A percentile compares a stretch with the other conserved stretches of the same genome.
Conservation (phyloP, 2,888 invertebrate genomes). For the Laspeyria flexula region DNA sequence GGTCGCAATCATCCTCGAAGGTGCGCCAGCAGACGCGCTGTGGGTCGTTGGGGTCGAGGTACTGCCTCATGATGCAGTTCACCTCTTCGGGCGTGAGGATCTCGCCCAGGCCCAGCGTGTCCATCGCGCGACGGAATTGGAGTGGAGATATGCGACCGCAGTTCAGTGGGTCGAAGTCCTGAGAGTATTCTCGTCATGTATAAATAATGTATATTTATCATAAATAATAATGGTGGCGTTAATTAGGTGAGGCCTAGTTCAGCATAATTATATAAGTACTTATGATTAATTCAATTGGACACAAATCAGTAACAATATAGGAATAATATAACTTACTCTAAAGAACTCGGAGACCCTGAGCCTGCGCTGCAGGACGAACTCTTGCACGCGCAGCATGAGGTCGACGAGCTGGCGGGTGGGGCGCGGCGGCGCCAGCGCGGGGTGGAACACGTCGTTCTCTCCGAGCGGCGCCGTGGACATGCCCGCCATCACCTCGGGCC, state of each 20-base stretch:
- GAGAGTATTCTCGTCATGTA: background rate
- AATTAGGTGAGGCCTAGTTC: too few relatives aligned
- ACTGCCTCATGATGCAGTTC: constrained; percentile 87
- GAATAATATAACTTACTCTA: constrained; percentile 63
- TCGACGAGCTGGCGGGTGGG: constrained; percentile 82
- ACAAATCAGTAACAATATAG: too few relatives aligned
- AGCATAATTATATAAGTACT: too few relatives aligned
- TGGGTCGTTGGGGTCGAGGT: constrained; percentile 90
- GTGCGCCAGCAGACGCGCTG: constrained; percentile 90
- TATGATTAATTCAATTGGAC: too few relatives aligned
- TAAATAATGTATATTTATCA: too few relatives aligned
- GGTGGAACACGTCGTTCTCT: constrained; percentile 87
- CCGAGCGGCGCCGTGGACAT: constrained; percentile 70
- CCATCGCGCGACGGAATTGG: constrained; percentile 90
- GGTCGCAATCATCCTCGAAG: constrained; percentile 92
- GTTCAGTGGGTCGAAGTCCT: constrained; percentile 90
- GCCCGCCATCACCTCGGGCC: constrained; percentile 88
- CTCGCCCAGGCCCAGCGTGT: constrained; percentile 87
- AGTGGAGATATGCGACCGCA: constrained; percentile 89
- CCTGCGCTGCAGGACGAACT: constrained; percentile 87
- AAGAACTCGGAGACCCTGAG: constrained; percentile 90
- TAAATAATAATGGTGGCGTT: too few relatives aligned
- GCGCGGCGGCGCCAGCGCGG: constrained; percentile 79
- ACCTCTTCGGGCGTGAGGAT: constrained; percentile 88
- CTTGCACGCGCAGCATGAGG: constrained; percentile 88